Evolutionary conservation across 2,888 invertebrate genomes (phyloP).

Genomic region (Drosophila silvestris): DNA sequence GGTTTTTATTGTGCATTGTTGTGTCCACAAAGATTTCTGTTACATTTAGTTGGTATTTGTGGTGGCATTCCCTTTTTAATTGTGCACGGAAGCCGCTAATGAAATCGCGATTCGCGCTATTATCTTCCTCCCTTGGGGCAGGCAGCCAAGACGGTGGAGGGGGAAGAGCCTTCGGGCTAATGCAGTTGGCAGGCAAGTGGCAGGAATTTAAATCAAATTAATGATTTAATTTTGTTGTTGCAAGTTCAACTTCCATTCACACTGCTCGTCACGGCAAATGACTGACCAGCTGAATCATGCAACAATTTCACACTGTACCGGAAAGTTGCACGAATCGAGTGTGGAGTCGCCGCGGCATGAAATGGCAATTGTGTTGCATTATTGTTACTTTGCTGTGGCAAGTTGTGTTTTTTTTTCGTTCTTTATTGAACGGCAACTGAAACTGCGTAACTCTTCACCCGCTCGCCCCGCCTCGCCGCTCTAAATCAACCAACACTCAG

Average conservation of each 20-base stretch:
- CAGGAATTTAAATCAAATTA: conserved; percentile 75
- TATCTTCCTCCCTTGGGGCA: neutral
- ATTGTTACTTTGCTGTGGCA: conserved; percentile 41
- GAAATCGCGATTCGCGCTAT: neutral
- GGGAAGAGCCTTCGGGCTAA: conserved; percentile 18
- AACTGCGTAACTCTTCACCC: conserved; percentile 21
- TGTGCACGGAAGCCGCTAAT: neutral
- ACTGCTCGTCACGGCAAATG: conserved; percentile 36
- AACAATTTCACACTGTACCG: conserved; percentile 21
- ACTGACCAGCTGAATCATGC: conserved; percentile 38
- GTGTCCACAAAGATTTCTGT: neutral
- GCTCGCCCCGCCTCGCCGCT: neutral
- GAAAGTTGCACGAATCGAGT: neutral
- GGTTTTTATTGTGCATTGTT: neutral
- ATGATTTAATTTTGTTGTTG: conserved; percentile 63
- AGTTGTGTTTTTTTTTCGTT: conserved; percentile 16
- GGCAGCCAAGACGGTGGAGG: neutral
- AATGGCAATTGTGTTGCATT: neutral
- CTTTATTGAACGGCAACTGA: conserved; percentile 62
- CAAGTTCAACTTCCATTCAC: neutral
- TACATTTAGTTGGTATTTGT: conserved; percentile 5
- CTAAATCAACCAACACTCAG: conserved; percentile 60
- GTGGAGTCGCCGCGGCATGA: neutral
- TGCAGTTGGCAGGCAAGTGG: conserved; percentile 60
- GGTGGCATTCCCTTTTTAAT: conserved; percentile 5